Percentiles rank a stretch among this genome's conserved stretches.
These are phyloP conservation scores for Channa maculata DNA, from an alignment of 2,113 vertebrate species.

Conservation along the genomic window DNA sequence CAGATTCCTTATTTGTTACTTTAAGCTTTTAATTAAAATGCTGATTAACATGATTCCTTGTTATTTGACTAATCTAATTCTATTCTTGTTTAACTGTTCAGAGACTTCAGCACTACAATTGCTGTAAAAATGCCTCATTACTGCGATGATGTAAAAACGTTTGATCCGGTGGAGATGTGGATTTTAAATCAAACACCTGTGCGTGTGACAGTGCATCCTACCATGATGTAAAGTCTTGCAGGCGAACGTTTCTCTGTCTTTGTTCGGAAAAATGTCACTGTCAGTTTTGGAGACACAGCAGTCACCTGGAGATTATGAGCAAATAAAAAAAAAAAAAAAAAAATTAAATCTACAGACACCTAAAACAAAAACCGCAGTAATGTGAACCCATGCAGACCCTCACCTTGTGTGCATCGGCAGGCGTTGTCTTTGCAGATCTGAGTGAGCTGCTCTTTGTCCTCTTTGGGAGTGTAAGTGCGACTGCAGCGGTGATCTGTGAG, in stretches of 20 bases:
- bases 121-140: too few relatives aligned
- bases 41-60: too few relatives aligned
- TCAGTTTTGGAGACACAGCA: conserved; percentile 75
- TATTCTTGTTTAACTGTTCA: too few relatives aligned
- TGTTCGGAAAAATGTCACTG: conserved; percentile 18
- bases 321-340: neutral
- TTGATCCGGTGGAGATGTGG: too few relatives aligned
- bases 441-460: conserved; percentile 71
- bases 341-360: too few relatives aligned
- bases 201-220: conserved; percentile 28
- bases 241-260: conserved; percentile 57
- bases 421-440: conserved; percentile 76
- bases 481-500: conserved; percentile 79
- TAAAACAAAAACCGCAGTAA: too few relatives aligned
- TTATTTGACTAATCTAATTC: too few relatives aligned
- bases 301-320: conserved; percentile 67
- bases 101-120: too few relatives aligned
- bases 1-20: too few relatives aligned
- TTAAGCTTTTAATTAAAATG: too few relatives aligned
- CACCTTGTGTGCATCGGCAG: conserved; percentile 83
- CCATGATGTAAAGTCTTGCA: conserved; percentile 78
- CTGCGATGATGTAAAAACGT: too few relatives aligned
- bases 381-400: neutral
- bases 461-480: conserved; percentile 75
- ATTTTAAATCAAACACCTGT: too few relatives aligned